Percentiles rank a stretch among this genome's conserved stretches.
Conservation (phyloP, 2,888 invertebrate genomes). For the Drosophila anceps region DNA sequence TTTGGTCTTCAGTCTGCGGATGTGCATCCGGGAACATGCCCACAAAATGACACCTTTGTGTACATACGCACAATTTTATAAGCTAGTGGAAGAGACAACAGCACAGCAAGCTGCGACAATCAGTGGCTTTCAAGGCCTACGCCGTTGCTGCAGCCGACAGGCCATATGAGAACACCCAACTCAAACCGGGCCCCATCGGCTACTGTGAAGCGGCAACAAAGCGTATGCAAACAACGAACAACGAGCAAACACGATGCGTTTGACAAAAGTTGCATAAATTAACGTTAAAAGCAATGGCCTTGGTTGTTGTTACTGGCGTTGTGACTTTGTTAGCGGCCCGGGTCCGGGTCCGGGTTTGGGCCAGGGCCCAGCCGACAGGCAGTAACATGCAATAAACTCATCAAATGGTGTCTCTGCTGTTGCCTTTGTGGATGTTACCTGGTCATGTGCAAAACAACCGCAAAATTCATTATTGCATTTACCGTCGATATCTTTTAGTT, state of each 20-base stretch:
- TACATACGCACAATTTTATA: constrained; percentile 23
- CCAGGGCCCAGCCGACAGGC: constrained; percentile 34
- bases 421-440: constrained; percentile 29
- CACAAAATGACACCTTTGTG: constrained; percentile 43
- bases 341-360: background rate
- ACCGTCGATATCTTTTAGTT: constrained; percentile 37
- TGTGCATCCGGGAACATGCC: constrained; percentile 60
- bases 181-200: constrained; percentile 32
- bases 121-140: constrained; percentile 46
- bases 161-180: constrained; percentile 8
- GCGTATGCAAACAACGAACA: constrained; percentile 36
- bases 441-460: constrained; percentile 35
- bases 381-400: constrained; percentile 77
- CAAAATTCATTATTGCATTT: constrained; percentile 54
- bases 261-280: constrained; percentile 81
- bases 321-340: constrained; percentile 65
- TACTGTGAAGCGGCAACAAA: constrained; percentile 41
- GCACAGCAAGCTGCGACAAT: constrained; percentile 44
- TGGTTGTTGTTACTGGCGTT: constrained; percentile 54
- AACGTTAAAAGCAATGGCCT: constrained; percentile 76
- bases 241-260: constrained; percentile 61
- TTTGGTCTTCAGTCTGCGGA: constrained; percentile 57
- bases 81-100: constrained; percentile 20
- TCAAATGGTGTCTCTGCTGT: constrained; percentile 67
- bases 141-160: constrained; percentile 9